Conservation (phyloP, 2,888 invertebrate genomes). For the Gasteruption jaculator region DNA sequence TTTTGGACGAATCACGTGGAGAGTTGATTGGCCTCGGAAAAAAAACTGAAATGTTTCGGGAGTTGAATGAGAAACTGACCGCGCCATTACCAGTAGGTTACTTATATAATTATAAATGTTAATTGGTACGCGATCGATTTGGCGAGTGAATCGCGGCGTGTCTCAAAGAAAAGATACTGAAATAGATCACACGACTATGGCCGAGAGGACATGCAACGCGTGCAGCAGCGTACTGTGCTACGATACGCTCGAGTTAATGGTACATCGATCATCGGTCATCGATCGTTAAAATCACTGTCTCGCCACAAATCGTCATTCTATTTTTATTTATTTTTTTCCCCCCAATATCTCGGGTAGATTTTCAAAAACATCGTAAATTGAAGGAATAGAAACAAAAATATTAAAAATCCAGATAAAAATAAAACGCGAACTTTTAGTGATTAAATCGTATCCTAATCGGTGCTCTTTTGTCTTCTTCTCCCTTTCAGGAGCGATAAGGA, state of each 20-base stretch:
- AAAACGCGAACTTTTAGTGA: no score
- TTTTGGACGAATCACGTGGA: no score
- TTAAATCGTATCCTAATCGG: no score
- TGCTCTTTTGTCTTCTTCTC: no score
- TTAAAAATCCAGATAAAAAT: no score
- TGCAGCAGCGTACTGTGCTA: constrained; percentile 17
- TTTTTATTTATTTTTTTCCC: constrained; percentile 3
- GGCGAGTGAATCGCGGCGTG: constrained; percentile 44
- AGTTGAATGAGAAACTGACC: no score
- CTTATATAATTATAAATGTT: constrained; percentile 49
- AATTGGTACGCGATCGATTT: constrained; percentile 52
- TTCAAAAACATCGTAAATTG: not conserved
- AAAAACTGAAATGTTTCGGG: no score
- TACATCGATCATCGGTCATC: constrained; percentile 16
- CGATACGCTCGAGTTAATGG: constrained; percentile 12
- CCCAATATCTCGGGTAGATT: not conserved
- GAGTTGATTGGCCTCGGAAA: no score
- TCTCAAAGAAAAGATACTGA: constrained; percentile 48
- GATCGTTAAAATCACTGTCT: no score
- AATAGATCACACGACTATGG: constrained; percentile 42
- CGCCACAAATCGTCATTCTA: constrained; percentile 7
- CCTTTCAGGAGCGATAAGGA: constrained; percentile 45
- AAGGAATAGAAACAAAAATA: not conserved
- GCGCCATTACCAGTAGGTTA: no score
- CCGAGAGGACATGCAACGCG: constrained; percentile 30